These are phyloP conservation scores for Falcaria lacertinaria DNA, from an alignment of 2,888 invertebrate genomes.

Conservation along the genomic window DNA sequence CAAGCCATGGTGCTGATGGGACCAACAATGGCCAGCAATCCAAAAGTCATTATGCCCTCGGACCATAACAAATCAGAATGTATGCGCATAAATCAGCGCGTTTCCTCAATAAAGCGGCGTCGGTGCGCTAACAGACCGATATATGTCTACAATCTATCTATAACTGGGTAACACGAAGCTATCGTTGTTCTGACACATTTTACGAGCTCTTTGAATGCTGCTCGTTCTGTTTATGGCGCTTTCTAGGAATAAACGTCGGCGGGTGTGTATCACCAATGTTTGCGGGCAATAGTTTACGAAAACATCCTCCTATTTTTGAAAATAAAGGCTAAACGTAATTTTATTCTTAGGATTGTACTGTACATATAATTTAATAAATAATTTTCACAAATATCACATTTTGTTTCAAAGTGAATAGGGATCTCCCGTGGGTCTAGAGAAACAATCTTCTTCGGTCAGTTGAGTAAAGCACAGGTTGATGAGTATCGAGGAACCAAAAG, in stretches of 20 bases:
- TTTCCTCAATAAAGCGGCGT: not conserved
- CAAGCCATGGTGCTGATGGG: not conserved
- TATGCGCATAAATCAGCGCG: not conserved
- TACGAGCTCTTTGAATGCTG: constrained; percentile 42
- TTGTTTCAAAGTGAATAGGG: too few relatives aligned
- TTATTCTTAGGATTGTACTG: too few relatives aligned
- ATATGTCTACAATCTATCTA: not conserved
- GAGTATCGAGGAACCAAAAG: too few relatives aligned
- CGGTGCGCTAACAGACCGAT: not conserved
- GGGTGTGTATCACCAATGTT: not conserved
- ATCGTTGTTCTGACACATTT: constrained; percentile 37
- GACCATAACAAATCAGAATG: not conserved
- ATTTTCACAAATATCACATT: too few relatives aligned
- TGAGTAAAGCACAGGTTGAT: too few relatives aligned
- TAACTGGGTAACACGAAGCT: constrained; percentile 20
- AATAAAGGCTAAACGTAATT: too few relatives aligned
- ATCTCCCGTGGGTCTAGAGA: too few relatives aligned
- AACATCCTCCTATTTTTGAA: not conserved
- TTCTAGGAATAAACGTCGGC: not conserved
- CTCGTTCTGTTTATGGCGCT: constrained; percentile 16
- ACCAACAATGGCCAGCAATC: constrained; percentile 4
- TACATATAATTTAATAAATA: too few relatives aligned
- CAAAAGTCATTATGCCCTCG: constrained; percentile 12
- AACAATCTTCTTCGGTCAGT: too few relatives aligned
- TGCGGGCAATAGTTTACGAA: not conserved